Percentiles rank a stretch among this genome's conserved stretches.
phyloP scores from a whole-genome alignment of 2,888 invertebrate species.

The Euzophera pinguis region DNA sequence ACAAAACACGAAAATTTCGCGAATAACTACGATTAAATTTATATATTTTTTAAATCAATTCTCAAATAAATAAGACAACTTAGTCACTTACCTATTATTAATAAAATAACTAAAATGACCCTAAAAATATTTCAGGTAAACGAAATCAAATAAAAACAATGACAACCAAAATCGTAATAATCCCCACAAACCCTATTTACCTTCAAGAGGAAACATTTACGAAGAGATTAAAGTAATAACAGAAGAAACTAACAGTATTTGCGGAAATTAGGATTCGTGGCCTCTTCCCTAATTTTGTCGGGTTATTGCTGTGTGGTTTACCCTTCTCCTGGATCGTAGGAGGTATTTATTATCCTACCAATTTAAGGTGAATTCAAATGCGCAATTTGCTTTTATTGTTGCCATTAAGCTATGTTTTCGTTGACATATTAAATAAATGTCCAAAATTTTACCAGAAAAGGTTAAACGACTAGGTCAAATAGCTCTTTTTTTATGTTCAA shows the following conservation, averaged over 20 bases:
- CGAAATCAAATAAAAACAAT: slow-evolving; percentile 5
- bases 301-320: slow-evolving; percentile 22
- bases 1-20: too few relatives aligned
- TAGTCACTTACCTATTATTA: too few relatives aligned
- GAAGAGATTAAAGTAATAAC: slow-evolving; percentile 26
- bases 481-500: too few relatives aligned
- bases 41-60: too few relatives aligned
- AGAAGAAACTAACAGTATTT: slow-evolving; percentile 22
- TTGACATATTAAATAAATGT: neutral
- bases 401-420: neutral
- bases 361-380: slow-evolving; percentile 4
- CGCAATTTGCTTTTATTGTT: neutral
- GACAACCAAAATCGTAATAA: neutral
- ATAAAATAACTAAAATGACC: too few relatives aligned
- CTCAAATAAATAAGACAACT: too few relatives aligned
- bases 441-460: neutral
- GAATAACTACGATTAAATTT: too few relatives aligned
- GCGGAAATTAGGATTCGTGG: slow-evolving; percentile 20
- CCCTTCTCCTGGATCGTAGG: slow-evolving; percentile 10
- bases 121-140: neutral
- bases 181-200: slow-evolving; percentile 16
- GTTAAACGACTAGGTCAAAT: neutral
- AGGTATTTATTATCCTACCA: slow-evolving; percentile 4
- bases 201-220: slow-evolving; percentile 18
- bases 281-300: slow-evolving; percentile 21